These are phyloP conservation scores for Troides oblongomaculatus DNA, from an alignment of 2,888 invertebrate genomes.

Conservation along the genomic window DNA sequence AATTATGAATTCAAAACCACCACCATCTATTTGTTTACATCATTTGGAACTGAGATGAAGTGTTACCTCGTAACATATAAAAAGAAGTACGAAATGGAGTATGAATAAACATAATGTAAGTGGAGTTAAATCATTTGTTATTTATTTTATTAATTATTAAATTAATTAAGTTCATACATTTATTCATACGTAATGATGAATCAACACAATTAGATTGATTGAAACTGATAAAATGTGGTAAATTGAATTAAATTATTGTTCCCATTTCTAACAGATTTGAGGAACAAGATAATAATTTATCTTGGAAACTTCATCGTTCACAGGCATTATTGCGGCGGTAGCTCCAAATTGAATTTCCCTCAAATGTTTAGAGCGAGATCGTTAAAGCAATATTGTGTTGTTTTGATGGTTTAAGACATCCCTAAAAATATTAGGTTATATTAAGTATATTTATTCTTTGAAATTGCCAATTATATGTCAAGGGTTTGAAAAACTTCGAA, in stretches of 20 bases:
- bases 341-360: neutral
- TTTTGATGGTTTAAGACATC: no score
- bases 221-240: conserved; percentile 14
- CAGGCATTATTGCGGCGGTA: neutral
- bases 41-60: no score
- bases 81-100: no score
- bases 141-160: neutral
- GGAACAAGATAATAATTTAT: conserved; percentile 10
- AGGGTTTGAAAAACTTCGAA: no score
- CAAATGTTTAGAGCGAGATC: neutral
- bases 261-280: conserved; percentile 8
- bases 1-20: no score
- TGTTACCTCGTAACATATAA: no score
- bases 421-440: no score
- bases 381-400: neutral
- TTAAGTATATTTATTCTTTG: no score
- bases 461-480: no score
- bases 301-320: conserved; percentile 1
- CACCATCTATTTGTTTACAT: no score
- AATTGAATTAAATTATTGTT: conserved; percentile 18
- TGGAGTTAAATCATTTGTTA: neutral
- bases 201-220: conserved; percentile 4
- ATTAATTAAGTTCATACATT: conserved; percentile 3
- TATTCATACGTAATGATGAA: conserved; percentile 4
- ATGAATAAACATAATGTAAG: no score